Conservation (phyloP, 2,113 vertebrate species). For the Apus apus region DNA sequence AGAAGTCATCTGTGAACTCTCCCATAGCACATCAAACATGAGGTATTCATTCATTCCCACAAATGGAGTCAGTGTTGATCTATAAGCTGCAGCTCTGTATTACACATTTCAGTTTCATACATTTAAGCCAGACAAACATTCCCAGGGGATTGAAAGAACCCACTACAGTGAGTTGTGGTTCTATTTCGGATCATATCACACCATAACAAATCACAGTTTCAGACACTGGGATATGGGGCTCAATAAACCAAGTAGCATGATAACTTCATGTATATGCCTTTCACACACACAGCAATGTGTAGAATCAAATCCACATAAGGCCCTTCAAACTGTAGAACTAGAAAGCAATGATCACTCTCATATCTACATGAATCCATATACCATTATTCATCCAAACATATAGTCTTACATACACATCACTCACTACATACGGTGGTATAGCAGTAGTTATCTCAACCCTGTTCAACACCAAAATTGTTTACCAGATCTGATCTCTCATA, state of each 20-base stretch:
- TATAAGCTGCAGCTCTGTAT: constrained; percentile 53
- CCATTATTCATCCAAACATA: not conserved
- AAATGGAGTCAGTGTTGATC: constrained; percentile 54
- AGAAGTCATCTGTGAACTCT: constrained; percentile 49
- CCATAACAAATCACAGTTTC: constrained; percentile 61
- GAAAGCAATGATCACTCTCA: not conserved
- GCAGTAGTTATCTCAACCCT: not conserved
- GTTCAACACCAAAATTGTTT: not conserved
- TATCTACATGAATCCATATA: not conserved
- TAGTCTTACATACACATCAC: not conserved
- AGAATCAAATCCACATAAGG: not conserved
- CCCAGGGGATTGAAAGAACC: constrained; percentile 50
- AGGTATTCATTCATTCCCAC: constrained; percentile 49
- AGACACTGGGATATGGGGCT: constrained; percentile 44
- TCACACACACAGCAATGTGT: not conserved
- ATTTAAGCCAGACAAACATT: constrained; percentile 60
- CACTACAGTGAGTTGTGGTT: constrained; percentile 35
- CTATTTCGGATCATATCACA: constrained; percentile 33
- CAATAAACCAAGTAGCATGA: constrained; percentile 42
- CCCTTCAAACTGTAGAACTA: not conserved
- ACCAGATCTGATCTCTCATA: not conserved
- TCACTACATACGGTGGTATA: not conserved
- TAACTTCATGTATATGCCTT: constrained; percentile 38
- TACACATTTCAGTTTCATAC: constrained; percentile 52
- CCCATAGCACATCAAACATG: constrained; percentile 33